Conservation (phyloP, 2,797 vertebrate genomes). For the Erethizon dorsatum region DNA sequence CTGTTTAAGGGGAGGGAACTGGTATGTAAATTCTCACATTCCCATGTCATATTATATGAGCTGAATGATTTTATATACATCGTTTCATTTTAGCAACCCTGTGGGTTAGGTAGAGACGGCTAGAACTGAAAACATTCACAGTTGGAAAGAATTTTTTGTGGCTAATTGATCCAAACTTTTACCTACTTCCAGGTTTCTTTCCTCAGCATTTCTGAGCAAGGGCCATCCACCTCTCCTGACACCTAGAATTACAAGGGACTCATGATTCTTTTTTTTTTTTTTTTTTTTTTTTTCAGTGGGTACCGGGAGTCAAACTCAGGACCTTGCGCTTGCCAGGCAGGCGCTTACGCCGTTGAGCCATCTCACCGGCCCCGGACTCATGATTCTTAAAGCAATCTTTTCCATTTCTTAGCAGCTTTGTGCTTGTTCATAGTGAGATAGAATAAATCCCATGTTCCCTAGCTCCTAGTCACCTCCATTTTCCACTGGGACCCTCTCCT, state of each 20-base stretch:
- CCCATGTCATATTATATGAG: not conserved
- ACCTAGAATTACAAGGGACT: not conserved
- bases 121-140: not conserved
- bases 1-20: not conserved
- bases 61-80: not conserved
- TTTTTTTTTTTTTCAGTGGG: too few species aligned
- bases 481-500: not conserved
- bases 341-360: too few species aligned
- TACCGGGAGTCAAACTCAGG: too few species aligned
- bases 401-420: not conserved
- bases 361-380: not conserved
- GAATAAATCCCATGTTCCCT: not conserved
- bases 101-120: not conserved
- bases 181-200: not conserved
- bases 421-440: not conserved
- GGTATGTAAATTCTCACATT: not conserved
- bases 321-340: too few species aligned
- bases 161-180: not conserved
- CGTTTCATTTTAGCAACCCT: not conserved
- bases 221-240: not conserved
- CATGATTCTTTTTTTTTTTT: not conserved
- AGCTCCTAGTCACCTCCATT: not conserved
- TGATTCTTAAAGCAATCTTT: not conserved
- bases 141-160: not conserved
- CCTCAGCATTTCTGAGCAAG: not conserved